Conservation (phyloP, 2,113 vertebrate genomes). For the Climacteris rufus region DNA sequence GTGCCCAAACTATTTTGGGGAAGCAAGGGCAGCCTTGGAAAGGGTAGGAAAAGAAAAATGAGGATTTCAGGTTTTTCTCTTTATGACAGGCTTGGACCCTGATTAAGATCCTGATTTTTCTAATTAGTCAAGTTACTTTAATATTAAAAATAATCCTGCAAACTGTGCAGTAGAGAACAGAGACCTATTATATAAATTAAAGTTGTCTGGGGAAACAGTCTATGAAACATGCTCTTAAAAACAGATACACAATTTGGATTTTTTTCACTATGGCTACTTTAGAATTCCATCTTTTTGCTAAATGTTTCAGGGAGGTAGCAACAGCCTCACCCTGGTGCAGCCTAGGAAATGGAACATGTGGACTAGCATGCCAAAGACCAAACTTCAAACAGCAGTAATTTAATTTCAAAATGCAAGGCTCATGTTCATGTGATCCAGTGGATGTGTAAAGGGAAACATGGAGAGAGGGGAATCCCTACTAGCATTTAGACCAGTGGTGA, state of each 20-base stretch:
- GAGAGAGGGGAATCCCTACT: fast-evolving
- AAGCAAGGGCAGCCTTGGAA: neutral
- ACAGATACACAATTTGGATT: neutral
- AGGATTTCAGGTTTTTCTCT: neutral
- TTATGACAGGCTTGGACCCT: neutral
- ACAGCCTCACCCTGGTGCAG: neutral
- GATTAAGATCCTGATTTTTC: neutral
- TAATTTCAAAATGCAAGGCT: neutral
- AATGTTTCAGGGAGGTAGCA: neutral
- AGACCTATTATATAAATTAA: neutral
- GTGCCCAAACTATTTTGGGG: neutral
- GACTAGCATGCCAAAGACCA: neutral
- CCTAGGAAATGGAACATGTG: neutral
- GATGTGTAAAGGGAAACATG: neutral
- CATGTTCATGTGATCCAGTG: neutral
- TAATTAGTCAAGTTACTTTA: neutral
- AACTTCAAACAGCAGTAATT: neutral
- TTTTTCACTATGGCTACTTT: neutral
- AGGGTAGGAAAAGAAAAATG: no score
- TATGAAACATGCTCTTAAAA: neutral
- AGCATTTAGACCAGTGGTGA: neutral
- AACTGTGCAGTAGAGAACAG: neutral
- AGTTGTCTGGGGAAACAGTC: neutral
- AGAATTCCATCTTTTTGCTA: neutral
- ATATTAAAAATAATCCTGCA: neutral